phyloP scores from a whole-genome alignment of 1,140 invertebrate genomes.

The Sminthurides bifidus region DNA sequence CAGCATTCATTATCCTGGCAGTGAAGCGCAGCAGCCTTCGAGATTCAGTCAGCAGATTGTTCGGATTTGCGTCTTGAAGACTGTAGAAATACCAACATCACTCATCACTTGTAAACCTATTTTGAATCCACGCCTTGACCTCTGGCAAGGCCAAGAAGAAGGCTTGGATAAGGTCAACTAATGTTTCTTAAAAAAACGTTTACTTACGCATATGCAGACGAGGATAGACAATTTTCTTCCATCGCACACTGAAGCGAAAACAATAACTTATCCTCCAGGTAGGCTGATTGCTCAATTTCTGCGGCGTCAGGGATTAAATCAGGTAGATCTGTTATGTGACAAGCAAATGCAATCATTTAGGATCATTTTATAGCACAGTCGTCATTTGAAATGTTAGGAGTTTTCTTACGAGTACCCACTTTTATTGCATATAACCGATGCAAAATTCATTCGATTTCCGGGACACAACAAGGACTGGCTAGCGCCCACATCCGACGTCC shows the following conservation, averaged over 20 bases:
- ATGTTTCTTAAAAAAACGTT: no score
- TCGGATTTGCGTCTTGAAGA: conserved; percentile 31
- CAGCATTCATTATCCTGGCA: conserved; percentile 73
- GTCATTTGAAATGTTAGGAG: not conserved
- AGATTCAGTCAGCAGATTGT: conserved; percentile 62
- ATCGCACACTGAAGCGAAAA: conserved; percentile 82
- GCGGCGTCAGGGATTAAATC: conserved; percentile 71
- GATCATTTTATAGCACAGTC: not conserved
- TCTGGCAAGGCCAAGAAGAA: no score
- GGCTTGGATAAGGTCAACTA: no score
- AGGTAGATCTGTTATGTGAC: conserved; percentile 47
- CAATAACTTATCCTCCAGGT: conserved; percentile 76
- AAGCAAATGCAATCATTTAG: not conserved
- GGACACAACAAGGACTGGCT: conserved; percentile 36
- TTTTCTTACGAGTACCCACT: conserved; percentile 30
- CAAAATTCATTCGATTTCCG: conserved; percentile 50
- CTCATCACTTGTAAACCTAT: no score
- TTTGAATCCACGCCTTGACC: no score
- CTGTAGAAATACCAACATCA: no score
- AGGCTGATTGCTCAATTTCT: conserved; percentile 64
- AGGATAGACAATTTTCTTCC: conserved; percentile 88
- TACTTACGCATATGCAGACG: conserved; percentile 56
- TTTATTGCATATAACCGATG: conserved; percentile 56
- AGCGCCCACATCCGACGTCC: conserved; percentile 30
- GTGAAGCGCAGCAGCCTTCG: conserved; percentile 79